These are phyloP conservation scores for Pyrocephalus nanus DNA, from an alignment of 2,797 vertebrate genomes.

Conservation along the genomic window DNA sequence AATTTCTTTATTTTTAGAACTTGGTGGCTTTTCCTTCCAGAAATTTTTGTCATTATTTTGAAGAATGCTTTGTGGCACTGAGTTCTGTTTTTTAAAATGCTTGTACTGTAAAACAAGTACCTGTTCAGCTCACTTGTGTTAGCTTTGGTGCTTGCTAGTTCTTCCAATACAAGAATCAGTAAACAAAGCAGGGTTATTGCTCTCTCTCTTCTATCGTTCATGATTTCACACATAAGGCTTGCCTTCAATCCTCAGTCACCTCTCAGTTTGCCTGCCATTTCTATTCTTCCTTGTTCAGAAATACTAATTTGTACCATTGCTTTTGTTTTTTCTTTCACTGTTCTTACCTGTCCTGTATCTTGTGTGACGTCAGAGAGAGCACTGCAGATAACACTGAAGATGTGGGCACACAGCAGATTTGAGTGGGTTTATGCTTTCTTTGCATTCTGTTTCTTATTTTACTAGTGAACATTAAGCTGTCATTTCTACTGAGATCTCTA, in stretches of 20 bases:
- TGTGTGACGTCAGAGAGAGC: not conserved
- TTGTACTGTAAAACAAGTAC: not conserved
- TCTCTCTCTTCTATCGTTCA: not conserved
- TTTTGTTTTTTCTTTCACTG: not conserved
- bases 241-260: not conserved
- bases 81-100: not conserved
- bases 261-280: not conserved
- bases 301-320: not conserved
- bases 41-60: not conserved
- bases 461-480: not conserved
- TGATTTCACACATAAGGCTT: not conserved
- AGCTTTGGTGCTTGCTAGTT: not conserved
- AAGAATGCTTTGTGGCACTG: not conserved
- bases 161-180: not conserved
- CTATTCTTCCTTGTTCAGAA: not conserved
- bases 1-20: not conserved
- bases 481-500: not conserved
- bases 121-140: not conserved
- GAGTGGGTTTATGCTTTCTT: not conserved
- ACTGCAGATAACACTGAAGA: not conserved
- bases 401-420: not conserved
- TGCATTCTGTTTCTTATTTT: not conserved
- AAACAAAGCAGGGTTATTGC: not conserved
- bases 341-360: not conserved
- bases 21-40: not conserved